Evolutionary conservation across 2,888 invertebrate genomes (phyloP).

Genomic region (Ceramica pisi): DNA sequence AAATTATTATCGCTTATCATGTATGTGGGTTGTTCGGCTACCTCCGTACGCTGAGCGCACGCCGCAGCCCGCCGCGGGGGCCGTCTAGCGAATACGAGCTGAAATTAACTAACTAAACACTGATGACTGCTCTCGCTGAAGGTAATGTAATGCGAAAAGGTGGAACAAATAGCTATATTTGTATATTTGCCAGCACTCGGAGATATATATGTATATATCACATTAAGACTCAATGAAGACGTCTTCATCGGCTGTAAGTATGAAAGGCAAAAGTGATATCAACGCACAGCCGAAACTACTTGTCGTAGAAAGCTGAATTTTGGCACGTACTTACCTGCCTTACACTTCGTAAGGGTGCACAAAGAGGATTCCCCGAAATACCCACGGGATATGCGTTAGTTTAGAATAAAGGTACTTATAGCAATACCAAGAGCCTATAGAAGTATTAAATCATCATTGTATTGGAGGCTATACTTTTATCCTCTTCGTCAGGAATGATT

Average conservation of each 20-base stretch:
- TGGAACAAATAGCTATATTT: background rate
- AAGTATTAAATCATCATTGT: background rate
- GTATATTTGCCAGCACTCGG: background rate
- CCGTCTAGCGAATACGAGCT: conserved; percentile 48
- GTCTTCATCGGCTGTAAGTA: background rate
- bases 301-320: too few relatives aligned
- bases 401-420: too few relatives aligned
- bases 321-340: too few relatives aligned
- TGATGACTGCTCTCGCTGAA: conserved; percentile 14
- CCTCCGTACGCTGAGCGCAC: conserved; percentile 77
- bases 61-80: conserved; percentile 77
- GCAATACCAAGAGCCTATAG: too few relatives aligned
- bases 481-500: too few relatives aligned
- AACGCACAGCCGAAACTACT: too few relatives aligned
- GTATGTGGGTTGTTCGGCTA: conserved; percentile 76
- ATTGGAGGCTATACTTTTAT: background rate
- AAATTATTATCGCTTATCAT: conserved; percentile 83
- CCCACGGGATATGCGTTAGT: too few relatives aligned
- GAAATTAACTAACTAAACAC: conserved; percentile 43
- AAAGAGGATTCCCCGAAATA: too few relatives aligned
- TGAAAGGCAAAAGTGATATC: too few relatives aligned
- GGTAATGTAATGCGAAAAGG: conserved; percentile 1
- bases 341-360: too few relatives aligned
- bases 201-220: too few relatives aligned
- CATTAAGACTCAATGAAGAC: background rate